Evolutionary conservation across 2,113 vertebrate genomes (phyloP).

Genomic region (Malaclemys terrapin): DNA sequence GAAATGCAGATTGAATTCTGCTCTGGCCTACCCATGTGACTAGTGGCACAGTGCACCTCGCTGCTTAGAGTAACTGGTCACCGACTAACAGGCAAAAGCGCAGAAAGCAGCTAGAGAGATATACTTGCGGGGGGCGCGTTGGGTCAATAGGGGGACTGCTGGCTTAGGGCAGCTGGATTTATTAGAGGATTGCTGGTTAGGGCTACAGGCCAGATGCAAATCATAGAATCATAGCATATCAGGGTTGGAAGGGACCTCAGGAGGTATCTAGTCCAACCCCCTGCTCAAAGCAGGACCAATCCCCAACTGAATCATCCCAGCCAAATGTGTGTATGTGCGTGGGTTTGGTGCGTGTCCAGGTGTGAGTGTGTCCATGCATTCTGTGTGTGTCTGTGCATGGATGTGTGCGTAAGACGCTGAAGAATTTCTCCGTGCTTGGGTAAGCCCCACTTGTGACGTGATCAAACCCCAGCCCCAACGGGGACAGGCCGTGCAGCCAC

Average conservation of each 20-base stretch:
- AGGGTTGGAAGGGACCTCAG: too few species aligned
- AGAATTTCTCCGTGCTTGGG: not conserved
- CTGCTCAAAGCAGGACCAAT: too few species aligned
- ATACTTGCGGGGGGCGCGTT: too few species aligned
- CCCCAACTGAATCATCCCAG: too few species aligned
- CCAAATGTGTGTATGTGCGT: not conserved
- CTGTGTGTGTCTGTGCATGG: not conserved
- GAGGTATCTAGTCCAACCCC: too few species aligned
- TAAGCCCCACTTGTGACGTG: not conserved
- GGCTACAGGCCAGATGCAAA: not conserved
- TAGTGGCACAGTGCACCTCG: not conserved
- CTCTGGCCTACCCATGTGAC: not conserved
- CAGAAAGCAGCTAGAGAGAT: too few species aligned
- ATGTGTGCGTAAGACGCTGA: not conserved
- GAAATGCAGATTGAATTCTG: too few species aligned
- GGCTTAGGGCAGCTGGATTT: not conserved
- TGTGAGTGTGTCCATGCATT: not conserved
- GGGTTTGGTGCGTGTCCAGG: too few species aligned
- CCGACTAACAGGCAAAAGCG: too few species aligned
- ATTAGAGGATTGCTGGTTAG: not conserved
- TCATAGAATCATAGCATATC: too few species aligned
- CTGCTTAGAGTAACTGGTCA: not conserved
- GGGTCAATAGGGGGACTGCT: not conserved
- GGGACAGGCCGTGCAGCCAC: too few species aligned
- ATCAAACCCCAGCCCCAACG: not conserved